Percentiles rank a stretch among this genome's conserved stretches.
These are phyloP conservation scores for Calliopsis andreniformis DNA, from an alignment of 1,140 invertebrate species.

Conservation along the genomic window DNA sequence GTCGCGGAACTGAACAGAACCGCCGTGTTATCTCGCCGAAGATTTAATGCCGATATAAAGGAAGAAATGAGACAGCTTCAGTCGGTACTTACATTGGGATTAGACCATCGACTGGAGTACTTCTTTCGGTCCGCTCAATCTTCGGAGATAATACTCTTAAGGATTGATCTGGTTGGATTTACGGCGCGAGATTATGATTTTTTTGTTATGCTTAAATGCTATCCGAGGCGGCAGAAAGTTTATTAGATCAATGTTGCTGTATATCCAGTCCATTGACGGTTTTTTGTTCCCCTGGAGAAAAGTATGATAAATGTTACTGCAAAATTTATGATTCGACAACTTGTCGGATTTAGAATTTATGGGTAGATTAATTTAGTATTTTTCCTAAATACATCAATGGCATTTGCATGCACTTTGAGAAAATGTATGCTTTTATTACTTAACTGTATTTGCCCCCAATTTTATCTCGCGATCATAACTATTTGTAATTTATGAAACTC, in stretches of 20 bases:
- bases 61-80: conserved; percentile 21
- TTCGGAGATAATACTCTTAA: conserved; percentile 30
- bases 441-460: too few species aligned
- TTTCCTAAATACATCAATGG: not conserved
- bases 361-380: not conserved
- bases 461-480: not conserved
- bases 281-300: not conserved
- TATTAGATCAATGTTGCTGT: not conserved
- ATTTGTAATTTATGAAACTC: too few species aligned
- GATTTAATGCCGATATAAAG: conserved; percentile 32
- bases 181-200: conserved; percentile 20
- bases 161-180: conserved; percentile 11
- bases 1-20: not conserved
- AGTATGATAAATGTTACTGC: not conserved
- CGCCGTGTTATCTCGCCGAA: conserved; percentile 10
- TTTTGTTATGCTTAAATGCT: conserved; percentile 19
- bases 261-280: too few species aligned
- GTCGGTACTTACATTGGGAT: conserved; percentile 17
- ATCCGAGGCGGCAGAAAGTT: not conserved
- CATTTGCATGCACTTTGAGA: too few species aligned
- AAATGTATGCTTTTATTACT: not conserved
- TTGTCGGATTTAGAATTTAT: not conserved
- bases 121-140: conserved; percentile 5
- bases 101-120: conserved; percentile 3
- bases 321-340: not conserved